Conservation (phyloP, 2,797 vertebrate species). For the Ciconia nigra region DNA sequence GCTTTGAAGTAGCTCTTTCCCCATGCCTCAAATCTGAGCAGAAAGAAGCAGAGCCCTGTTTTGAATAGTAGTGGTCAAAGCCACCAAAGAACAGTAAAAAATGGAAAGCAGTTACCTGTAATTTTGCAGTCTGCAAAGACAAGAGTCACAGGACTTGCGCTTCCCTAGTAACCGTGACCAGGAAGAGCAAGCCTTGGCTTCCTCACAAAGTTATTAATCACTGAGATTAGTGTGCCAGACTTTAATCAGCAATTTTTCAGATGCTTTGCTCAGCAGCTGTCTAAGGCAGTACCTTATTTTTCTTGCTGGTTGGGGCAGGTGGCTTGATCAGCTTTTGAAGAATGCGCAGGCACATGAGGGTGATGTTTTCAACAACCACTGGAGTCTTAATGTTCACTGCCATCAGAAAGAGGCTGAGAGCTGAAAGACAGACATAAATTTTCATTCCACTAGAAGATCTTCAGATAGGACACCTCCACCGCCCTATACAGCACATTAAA, state of each 20-base stretch:
- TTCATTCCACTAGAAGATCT: not conserved
- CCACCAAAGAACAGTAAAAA: not conserved
- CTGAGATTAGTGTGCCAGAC: not conserved
- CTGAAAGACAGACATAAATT: constrained; percentile 61
- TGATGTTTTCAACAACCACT: constrained; percentile 98
- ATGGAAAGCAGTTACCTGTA: rapidly evolving
- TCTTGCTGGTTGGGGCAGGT: constrained; percentile 96
- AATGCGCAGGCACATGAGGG: constrained; percentile 97
- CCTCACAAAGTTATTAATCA: not conserved
- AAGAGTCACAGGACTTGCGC: not conserved
- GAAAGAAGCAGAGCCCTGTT: not conserved
- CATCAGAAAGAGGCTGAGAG: constrained; percentile 97
- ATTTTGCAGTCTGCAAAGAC: not conserved
- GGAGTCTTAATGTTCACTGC: constrained; percentile 98
- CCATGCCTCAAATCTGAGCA: not conserved
- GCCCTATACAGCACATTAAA: rapidly evolving
- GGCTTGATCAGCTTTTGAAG: constrained; percentile 97
- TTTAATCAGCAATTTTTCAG: not conserved
- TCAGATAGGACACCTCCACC: not conserved
- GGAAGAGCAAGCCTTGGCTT: not conserved
- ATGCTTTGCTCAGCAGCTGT: not conserved
- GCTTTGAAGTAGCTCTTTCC: not conserved
- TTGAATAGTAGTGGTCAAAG: not conserved
- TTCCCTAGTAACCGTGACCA: not conserved
- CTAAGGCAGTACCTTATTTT: constrained; percentile 88